Base-by-base conservation (phyloP, 1,140 invertebrate genomes). In the Zaprionus vittiger region DNA sequence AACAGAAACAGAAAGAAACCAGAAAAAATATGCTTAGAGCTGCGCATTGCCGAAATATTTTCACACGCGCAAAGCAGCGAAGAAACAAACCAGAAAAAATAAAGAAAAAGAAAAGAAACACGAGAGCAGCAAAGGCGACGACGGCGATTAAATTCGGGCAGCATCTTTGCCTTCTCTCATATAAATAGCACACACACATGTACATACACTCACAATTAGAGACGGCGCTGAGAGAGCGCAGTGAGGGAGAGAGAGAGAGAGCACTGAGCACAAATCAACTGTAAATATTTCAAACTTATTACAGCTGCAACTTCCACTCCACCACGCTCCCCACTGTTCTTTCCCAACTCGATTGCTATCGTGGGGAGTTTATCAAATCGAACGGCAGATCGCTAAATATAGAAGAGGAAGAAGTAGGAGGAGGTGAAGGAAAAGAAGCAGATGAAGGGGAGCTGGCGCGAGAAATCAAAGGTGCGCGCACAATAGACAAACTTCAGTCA, bases 181-280 rank as follows among this genome's bases (percentile, higher is more conserved):
- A 86, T 74, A 86, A 87, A 87, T 87, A 87, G 80, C 82, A 67
- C 82, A 87, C 55, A 65, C 47, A 73, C 82, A 67, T 75, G 83
- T 55, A 72, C 26, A 65, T 1, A 49, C 47, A 22, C 47, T 17
- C 20, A 49, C 83, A 86, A 86, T 86, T 86, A 86, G 73, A 81
- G 61, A 15, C 24, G 28, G 57, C 56, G 49, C 38, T 65, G 69
- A 65, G 44, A 57, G 57, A 47, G 12, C 11, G 28, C 34, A 44
- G n/a, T 56, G 0, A 34, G 14, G n/a, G n/a, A 31, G 14, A 47
- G 26, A 6, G 26, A 20, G 20, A 28, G 6, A 20, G 31, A 12
- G 28, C 22, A 26, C n/a, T 65, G 41, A 61, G 47, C 38, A n/a
- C 73, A 77, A 73, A 68, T 57, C 57, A 78, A 87, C 75, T 79